Percentiles rank a stretch among this genome's conserved stretches.
Conservation (phyloP, 2,888 invertebrate species). For the Eurytoma californica region DNA sequence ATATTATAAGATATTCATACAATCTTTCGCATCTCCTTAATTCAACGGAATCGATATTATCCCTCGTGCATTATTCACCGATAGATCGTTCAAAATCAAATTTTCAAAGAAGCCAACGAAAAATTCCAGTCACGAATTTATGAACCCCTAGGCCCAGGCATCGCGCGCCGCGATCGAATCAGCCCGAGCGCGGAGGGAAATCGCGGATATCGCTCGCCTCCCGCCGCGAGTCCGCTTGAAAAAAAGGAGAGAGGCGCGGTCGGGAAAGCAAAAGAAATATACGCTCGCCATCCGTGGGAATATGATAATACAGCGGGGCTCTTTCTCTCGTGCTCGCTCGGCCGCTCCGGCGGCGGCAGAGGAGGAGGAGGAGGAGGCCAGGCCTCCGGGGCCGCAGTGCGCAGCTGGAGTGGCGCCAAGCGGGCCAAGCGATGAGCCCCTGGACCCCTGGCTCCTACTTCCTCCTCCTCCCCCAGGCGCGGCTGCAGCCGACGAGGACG, state of each 20-base stretch:
- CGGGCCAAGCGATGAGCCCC: constrained; percentile 60
- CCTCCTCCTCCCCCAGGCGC: not conserved
- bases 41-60: too few relatives aligned
- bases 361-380: constrained; percentile 17
- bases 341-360: not conserved
- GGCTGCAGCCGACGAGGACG: constrained; percentile 2
- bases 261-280: constrained; percentile 1
- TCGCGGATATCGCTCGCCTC: not conserved
- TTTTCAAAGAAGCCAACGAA: too few relatives aligned
- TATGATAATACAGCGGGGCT: constrained; percentile 35
- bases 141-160: too few relatives aligned
- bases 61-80: too few relatives aligned
- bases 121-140: too few relatives aligned
- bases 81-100: too few relatives aligned
- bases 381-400: constrained; percentile 64
- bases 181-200: not conserved
- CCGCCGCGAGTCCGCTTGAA: not conserved
- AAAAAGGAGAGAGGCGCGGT: not conserved
- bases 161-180: not conserved
- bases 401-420: constrained; percentile 72
- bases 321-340: constrained; percentile 17
- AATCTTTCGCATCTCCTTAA: too few relatives aligned
- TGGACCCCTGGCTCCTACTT: constrained; percentile 18
- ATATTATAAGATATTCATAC: too few relatives aligned
- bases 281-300: constrained; percentile 15